Base-by-base conservation (phyloP, 2,797 vertebrate genomes). In the Botia almorhae region DNA sequence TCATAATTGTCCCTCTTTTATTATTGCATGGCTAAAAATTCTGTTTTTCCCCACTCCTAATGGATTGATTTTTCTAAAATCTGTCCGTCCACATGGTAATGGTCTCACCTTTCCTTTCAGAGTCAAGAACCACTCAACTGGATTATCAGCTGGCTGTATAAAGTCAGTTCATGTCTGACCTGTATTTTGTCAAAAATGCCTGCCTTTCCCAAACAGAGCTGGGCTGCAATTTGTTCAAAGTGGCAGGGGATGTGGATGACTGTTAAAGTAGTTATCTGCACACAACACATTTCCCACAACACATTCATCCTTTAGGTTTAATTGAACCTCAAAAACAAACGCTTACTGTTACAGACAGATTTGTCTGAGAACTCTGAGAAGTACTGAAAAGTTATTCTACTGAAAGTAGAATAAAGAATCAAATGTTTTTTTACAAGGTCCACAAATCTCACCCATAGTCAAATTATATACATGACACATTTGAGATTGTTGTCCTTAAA, bases 81-180 rank as follows among this genome's bases (percentile, higher is more conserved):
- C 56, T 26, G 67, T 43, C 68, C 58, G 48, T 26, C 51, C 56
- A 12, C 56, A 23, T 69, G 72, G 12, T 68, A 64, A 43, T 76
- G 79, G 76, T 78, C 58, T 61, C 72, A 79, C 46, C 46, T 17
- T 58, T 63, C 29, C 48, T 33, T 58, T 70, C 61, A 23, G 48
- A 83, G 80, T 83, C 84, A 83, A 83, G 82, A 50, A 76, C 78
- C 81, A 72, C 80, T 83, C 60, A 81, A 46, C 43, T 46, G 10
- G 43, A 75, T 83, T 14, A 29, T 76, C 43, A n/a, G 50, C 76
- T 10, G 4, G 8, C 4, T 58, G 39, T 51, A 58, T 61, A 70
- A 58, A 26, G 58, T 61, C 23, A 58, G 53, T 56, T 56, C 53
- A 58, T 58, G 56, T 58, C 3, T 17, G 75, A 23, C 53, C 36